Conservation (phyloP, 2,888 invertebrate species). For the Eilema sororculum region DNA sequence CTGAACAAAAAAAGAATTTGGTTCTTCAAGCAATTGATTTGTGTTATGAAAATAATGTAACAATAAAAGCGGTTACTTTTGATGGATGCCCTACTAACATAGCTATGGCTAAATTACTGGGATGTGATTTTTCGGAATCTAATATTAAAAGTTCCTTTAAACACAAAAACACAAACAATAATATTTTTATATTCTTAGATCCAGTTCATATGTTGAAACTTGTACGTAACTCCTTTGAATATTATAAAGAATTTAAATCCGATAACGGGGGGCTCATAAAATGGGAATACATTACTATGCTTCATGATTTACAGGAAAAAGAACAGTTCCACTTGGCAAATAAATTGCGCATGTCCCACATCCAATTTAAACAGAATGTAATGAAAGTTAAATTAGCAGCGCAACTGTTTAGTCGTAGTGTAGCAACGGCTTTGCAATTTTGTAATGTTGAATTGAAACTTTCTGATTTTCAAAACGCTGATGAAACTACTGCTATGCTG, state of each 20-base stretch:
- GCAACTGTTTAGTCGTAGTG: conserved; percentile 10
- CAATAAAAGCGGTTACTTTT: conserved; percentile 41
- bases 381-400: background rate
- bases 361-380: background rate
- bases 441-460: background rate
- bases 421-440: background rate
- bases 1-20: conserved; percentile 31
- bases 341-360: background rate
- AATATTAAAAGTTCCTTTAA: background rate
- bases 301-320: background rate
- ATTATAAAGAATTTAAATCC: background rate
- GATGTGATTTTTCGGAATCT: conserved; percentile 25
- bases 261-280: background rate
- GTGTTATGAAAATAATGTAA: conserved; percentile 27
- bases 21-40: conserved; percentile 21
- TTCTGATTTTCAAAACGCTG: background rate
- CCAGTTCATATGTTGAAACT: conserved; percentile 9
- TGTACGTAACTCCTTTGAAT: conserved; percentile 3
- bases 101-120: conserved; percentile 37
- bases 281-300: background rate
- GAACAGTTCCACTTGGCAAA: conserved; percentile 2
- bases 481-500: background rate
- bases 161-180: background rate
- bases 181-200: conserved; percentile 5
- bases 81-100: conserved; percentile 44